Evolutionary conservation across 2,888 invertebrate genomes (phyloP), one percentile per base, ranked within the genome.

Genomic region (Buathra laborator): DNA sequence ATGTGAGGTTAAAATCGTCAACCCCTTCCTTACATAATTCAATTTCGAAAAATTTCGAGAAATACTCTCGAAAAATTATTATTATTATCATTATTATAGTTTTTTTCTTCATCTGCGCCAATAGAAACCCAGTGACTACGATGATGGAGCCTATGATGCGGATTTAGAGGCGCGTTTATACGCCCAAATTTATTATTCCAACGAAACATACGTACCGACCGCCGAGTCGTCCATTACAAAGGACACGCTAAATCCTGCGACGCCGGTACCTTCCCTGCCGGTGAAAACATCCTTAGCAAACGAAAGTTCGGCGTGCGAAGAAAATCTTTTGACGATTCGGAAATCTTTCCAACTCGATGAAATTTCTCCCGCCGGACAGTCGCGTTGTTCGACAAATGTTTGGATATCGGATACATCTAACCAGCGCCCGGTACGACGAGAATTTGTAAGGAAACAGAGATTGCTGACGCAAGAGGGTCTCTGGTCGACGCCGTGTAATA

Each of bases 151-250:
- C 2, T 68, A 37, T 46, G 87, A 87, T 64, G 80, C 86, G 4
- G 90, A 92, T 53, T 12, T 93, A 56, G 92, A 93, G 72, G 87
- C 90, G 3, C 86, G 89, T 48, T 86, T 93, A 0, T 93, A 93
- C 51, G 91, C 91, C 0, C 86, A 91, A 75, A 91, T 93, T 83
- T 90, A 93, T 86, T 91, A 91, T 51, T 85, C 89, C 0, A 89
- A 88, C 74, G 88, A 87, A 12, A 87, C 88, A 16, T 86, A 84
- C 68, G 81, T 86, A 5, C 85, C 88, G 14, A 56, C 64, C 29
- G 24, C 4, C 48, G 32, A 46, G 44, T 56, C 43, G 4, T 19
- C 74, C 16, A 16, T 9, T 24, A 46, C 29, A 6, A 70, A 64
- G 9, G 66, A 66, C 67, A 43, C 43, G 24, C 37, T 24, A 43